These are phyloP conservation scores for Sinella curviseta DNA, from an alignment of 1,140 invertebrate genomes.

Conservation along the genomic window DNA sequence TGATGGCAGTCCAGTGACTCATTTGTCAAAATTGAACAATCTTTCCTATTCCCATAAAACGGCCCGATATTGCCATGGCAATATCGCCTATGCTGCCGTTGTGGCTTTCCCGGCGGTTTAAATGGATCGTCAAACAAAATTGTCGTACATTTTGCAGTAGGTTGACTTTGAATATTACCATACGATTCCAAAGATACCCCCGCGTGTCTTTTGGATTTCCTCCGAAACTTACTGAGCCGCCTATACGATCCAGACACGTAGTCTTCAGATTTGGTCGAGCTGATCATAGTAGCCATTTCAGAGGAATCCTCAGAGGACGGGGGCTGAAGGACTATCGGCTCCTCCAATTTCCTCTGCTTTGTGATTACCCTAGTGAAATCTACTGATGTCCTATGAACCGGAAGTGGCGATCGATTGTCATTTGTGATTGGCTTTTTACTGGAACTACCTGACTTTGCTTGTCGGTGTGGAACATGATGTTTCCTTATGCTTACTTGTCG, in stretches of 20 bases:
- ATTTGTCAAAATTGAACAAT: background rate
- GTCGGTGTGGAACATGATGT: slow-evolving; percentile 25
- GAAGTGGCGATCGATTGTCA: background rate
- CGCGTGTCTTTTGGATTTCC: background rate
- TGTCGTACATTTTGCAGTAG: slow-evolving; percentile 37
- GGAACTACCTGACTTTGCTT: background rate
- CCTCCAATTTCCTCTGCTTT: slow-evolving; percentile 1
- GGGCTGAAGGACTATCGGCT: background rate
- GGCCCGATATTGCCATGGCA: background rate
- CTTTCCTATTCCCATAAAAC: background rate
- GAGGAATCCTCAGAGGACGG: too few relatives aligned
- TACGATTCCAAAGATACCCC: background rate
- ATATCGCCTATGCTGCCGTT: background rate
- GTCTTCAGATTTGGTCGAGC: background rate
- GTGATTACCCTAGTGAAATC: background rate
- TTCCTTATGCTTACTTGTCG: background rate
- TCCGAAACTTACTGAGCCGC: slow-evolving; percentile 3
- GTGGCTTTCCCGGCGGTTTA: slow-evolving; percentile 34
- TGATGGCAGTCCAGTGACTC: background rate
- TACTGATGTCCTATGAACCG: background rate
- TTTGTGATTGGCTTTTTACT: background rate
- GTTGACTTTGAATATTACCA: background rate
- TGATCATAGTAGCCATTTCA: background rate
- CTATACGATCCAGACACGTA: background rate
- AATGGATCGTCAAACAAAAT: slow-evolving; percentile 49